phyloP scores from a whole-genome alignment of 2,797 vertebrate genomes.

The Crax fasciolata region DNA sequence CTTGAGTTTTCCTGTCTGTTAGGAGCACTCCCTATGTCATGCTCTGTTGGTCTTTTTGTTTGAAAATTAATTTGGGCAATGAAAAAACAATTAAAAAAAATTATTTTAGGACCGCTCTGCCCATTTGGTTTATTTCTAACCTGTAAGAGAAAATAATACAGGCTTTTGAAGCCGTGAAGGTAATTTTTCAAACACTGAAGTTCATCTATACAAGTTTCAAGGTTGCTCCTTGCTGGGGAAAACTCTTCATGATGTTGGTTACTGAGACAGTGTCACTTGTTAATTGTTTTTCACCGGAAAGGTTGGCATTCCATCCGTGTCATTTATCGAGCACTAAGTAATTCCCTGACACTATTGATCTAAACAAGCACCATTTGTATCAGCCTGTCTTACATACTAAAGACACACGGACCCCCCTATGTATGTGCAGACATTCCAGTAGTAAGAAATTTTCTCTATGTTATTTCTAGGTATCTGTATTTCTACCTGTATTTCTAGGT shows the following conservation, averaged over 20 bases:
- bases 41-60: background rate
- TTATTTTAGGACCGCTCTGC: background rate
- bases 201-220: background rate
- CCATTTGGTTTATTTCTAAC: background rate
- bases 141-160: background rate
- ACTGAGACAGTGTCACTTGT: background rate
- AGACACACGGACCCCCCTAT: rapidly evolving
- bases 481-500: too few species aligned
- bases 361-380: background rate
- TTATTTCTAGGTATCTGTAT: background rate
- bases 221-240: background rate
- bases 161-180: background rate
- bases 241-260: background rate
- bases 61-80: background rate
- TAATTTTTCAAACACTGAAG: background rate
- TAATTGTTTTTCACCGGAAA: background rate
- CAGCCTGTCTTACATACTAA: background rate
- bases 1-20: background rate
- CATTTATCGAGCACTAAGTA: background rate
- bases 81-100: background rate
- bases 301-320: background rate
- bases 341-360: background rate
- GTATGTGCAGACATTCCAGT: rapidly evolving
- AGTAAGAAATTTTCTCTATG: background rate
- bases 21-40: background rate